Evolutionary conservation across 2,797 vertebrate genomes (phyloP).

Genomic region (Cyclopterus lumpus): DNA sequence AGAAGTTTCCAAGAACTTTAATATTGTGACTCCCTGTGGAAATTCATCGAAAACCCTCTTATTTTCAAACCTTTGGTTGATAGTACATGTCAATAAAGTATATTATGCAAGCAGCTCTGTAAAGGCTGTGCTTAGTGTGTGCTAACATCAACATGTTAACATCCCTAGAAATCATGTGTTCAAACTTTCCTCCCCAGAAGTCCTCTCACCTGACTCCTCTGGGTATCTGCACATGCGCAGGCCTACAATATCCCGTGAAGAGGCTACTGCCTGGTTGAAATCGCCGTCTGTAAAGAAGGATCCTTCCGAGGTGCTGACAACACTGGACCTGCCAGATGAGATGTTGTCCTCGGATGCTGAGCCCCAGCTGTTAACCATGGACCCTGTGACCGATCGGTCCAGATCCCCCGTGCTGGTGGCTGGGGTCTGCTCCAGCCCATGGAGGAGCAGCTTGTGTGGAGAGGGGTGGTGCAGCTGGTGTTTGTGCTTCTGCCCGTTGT

Average conservation of each 20-base stretch:
- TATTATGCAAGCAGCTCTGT: no score
- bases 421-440: slow-evolving; percentile 92
- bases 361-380: slow-evolving; percentile 98
- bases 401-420: slow-evolving; percentile 94
- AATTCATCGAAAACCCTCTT: no score
- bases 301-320: slow-evolving; percentile 92
- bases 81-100: no score
- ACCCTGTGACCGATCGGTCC: slow-evolving; percentile 93
- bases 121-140: background rate
- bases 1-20: no score
- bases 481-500: slow-evolving; percentile 62
- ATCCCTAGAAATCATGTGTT: background rate
- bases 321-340: slow-evolving; percentile 90
- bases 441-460: slow-evolving; percentile 84
- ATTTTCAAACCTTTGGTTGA: no score
- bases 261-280: slow-evolving; percentile 91
- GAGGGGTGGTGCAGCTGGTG: slow-evolving; percentile 76
- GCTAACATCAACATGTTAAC: background rate
- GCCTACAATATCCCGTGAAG: slow-evolving; percentile 89
- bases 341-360: slow-evolving; percentile 96
- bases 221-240: slow-evolving; percentile 80
- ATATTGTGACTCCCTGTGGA: no score
- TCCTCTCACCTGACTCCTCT: slow-evolving; percentile 77
- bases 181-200: background rate
- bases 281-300: slow-evolving; percentile 96